Conservation (phyloP, 2,797 vertebrate species). For the Tiaroga cobitis region DNA sequence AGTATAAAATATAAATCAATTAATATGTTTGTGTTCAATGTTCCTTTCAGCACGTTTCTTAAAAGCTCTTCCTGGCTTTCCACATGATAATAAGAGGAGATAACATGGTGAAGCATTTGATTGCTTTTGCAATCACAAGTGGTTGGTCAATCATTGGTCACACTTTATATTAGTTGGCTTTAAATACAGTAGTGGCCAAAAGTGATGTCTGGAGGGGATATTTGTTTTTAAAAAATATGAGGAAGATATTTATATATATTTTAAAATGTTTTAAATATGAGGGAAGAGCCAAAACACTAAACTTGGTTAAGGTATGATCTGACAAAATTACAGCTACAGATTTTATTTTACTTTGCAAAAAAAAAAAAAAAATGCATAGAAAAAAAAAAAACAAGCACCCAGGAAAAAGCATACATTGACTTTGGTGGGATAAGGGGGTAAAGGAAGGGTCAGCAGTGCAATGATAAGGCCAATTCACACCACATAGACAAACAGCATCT, state of each 20-base stretch:
- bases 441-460: background rate
- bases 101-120: background rate
- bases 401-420: background rate
- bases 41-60: conserved; percentile 3
- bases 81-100: background rate
- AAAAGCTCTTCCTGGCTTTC: background rate
- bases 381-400: no score
- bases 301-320: background rate
- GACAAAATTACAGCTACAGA: background rate
- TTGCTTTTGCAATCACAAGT: background rate
- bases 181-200: background rate
- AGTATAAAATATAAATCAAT: conserved; percentile 18
- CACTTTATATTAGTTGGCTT: background rate
- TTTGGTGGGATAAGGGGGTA: background rate
- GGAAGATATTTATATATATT: background rate
- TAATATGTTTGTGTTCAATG: background rate
- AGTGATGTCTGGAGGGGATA: background rate
- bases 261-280: no score
- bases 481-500: no score
- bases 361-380: no score
- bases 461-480: no score
- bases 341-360: background rate
- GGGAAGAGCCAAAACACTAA: background rate
- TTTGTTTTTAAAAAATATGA: background rate
- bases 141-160: background rate